Base-by-base conservation (phyloP, 2,797 vertebrate species). In the Lepus townsendii region DNA sequence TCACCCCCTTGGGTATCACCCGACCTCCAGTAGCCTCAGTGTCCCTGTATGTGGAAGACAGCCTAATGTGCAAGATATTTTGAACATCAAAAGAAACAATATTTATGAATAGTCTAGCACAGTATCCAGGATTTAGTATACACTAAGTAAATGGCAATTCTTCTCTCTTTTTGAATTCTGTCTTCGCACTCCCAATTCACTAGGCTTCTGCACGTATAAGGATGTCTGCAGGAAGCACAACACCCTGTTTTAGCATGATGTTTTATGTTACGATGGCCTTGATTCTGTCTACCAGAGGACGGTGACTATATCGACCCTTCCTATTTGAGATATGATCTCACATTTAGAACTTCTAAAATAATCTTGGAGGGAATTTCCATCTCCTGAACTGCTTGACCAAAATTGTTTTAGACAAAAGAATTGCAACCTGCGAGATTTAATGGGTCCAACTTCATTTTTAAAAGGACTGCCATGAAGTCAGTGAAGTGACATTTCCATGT, bases 291-390 rank as follows among this genome's bases (percentile, higher is more conserved):
- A 30, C 63, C 52, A 93, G 42, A 87, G 16, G 38, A 76, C 26
- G 72, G 68, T 65, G 54, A 73, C 82, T 91, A 14, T 71, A 27
- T 88, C 75, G 63, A 32, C 66, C 16, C 57, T 97, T 91, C 17
- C 54, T 84, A 50, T 90, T 90, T 92, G 57, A 14, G 26, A 94
- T 92, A 91, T 95, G 20, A 75, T 75, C 83, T 91, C 75, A 93
- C 83, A 68, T 80, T 94, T 94, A 62, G 83, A 91, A 94, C 94
- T 92, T 65, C 42, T 93, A 82, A 94, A 92, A 88, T 75, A 75
- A 16, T 87, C 38, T 89, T 77, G 76, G 52, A 92, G 38, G 38
- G 47, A 17, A 91, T 60, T 63, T 84, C 68, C 60, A 42, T 89
- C 69, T 90, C 32, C 35, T 71, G 83, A 77, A 80, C 52, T 52